phyloP scores from a whole-genome alignment of 2,797 vertebrate species.

The Nannoperca australis region DNA sequence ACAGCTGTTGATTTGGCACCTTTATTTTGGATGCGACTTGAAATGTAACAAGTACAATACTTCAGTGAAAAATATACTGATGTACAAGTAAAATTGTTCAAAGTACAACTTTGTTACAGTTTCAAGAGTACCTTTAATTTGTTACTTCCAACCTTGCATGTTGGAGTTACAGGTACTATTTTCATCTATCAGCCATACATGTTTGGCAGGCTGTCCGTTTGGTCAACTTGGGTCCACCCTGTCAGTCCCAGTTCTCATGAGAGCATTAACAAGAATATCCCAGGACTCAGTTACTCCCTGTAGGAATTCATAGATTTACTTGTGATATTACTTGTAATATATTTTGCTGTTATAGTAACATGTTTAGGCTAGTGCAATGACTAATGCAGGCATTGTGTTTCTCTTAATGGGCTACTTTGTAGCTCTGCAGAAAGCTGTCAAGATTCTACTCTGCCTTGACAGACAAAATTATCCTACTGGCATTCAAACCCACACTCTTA shows the following conservation, averaged over 20 bases:
- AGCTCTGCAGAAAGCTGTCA: not conserved
- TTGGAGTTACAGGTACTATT: not conserved
- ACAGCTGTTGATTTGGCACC: too few species aligned
- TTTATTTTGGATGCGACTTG: too few species aligned
- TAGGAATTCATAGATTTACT: not conserved
- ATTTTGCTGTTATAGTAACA: not conserved
- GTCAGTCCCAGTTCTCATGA: not conserved
- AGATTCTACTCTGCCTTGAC: not conserved
- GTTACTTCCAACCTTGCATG: not conserved
- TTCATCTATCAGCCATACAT: not conserved
- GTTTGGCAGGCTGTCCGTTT: not conserved
- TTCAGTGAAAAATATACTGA: too few species aligned
- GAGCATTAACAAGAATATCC: not conserved
- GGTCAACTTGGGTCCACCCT: not conserved
- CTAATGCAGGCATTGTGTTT: constrained; percentile 6
- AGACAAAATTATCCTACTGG: not conserved
- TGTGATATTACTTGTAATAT: not conserved
- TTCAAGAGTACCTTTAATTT: too few species aligned
- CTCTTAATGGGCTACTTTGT: constrained; percentile 5
- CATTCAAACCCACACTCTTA: not conserved
- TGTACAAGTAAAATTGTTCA: too few species aligned
- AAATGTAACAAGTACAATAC: too few species aligned
- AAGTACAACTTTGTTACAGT: too few species aligned
- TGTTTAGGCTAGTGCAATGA: constrained; percentile 1
- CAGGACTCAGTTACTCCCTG: not conserved